Evolutionary conservation across 2,113 vertebrate species (phyloP).

Genomic region (Nicator chloris): DNA sequence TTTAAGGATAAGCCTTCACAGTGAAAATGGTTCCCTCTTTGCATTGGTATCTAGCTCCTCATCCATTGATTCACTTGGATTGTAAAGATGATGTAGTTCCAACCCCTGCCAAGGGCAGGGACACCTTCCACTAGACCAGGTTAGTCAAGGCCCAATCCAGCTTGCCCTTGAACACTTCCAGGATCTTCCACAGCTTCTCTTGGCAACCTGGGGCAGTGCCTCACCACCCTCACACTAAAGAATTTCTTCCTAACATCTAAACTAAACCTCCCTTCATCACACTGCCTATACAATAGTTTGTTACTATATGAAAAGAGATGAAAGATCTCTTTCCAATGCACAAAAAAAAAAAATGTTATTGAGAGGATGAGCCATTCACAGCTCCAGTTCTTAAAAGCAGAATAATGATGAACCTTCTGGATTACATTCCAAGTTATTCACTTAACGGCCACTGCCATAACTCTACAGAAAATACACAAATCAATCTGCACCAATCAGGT

Average conservation of each 20-base stretch:
- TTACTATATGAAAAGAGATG: background rate
- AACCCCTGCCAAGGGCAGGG: background rate
- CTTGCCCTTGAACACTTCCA: background rate
- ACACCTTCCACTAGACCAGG: background rate
- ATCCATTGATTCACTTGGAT: background rate
- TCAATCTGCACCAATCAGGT: background rate
- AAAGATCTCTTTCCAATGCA: background rate
- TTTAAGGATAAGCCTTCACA: accelerated
- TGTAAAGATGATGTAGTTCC: background rate
- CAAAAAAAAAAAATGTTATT: background rate
- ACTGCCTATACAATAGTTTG: background rate
- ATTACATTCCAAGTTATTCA: background rate
- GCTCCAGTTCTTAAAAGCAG: background rate
- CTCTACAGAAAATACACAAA: background rate
- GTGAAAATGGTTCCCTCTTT: background rate
- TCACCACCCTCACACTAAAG: background rate
- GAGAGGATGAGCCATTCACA: background rate
- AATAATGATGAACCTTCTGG: background rate
- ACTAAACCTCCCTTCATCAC: background rate
- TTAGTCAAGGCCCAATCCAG: background rate
- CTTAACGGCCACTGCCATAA: background rate
- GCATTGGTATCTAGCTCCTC: accelerated
- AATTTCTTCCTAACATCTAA: background rate
- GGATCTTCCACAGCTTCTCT: background rate
- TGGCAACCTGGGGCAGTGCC: background rate